These are phyloP conservation scores for Trisateles emortualis DNA, from an alignment of 2,888 invertebrate genomes.

Conservation along the genomic window DNA sequence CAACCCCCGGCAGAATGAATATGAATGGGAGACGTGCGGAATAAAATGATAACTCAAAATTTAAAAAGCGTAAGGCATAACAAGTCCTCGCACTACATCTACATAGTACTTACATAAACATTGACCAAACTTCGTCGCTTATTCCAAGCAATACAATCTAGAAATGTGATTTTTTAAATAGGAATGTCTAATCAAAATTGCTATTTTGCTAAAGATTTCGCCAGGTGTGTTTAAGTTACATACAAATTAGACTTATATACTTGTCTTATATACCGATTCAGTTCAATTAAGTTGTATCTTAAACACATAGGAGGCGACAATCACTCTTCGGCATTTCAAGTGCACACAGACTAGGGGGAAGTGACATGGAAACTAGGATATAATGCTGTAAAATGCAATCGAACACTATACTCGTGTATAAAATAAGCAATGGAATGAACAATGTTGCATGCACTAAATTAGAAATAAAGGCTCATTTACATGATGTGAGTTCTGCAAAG, in stretches of 20 bases:
- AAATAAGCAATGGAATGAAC: conserved; percentile 45
- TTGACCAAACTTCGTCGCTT: conserved; percentile 57
- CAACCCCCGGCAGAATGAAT: conserved; percentile 86
- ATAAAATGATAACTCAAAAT: conserved; percentile 86
- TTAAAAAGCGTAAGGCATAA: conserved; percentile 80
- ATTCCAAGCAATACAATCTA: conserved; percentile 64
- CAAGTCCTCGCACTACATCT: conserved; percentile 80
- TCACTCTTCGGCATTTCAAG: conserved; percentile 85
- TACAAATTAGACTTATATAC: conserved; percentile 19
- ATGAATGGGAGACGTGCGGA: conserved; percentile 88
- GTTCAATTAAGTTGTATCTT: conserved; percentile 40
- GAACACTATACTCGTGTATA: conserved; percentile 25
- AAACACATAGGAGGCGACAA: conserved; percentile 69
- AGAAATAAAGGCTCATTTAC: conserved; percentile 2
- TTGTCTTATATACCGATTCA: neutral
- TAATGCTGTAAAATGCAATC: conserved; percentile 37
- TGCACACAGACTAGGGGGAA: conserved; percentile 79
- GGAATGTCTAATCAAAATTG: conserved; percentile 50
- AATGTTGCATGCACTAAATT: conserved; percentile 48
- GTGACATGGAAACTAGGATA: conserved; percentile 77
- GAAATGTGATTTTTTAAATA: conserved; percentile 43
- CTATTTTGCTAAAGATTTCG: conserved; percentile 49
- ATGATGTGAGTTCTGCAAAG: neutral
- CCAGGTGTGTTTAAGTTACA: conserved; percentile 52
- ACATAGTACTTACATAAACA: conserved; percentile 75